These are phyloP conservation scores for Sebastes minor DNA, from an alignment of 2,797 vertebrate species.

Conservation along the genomic window DNA sequence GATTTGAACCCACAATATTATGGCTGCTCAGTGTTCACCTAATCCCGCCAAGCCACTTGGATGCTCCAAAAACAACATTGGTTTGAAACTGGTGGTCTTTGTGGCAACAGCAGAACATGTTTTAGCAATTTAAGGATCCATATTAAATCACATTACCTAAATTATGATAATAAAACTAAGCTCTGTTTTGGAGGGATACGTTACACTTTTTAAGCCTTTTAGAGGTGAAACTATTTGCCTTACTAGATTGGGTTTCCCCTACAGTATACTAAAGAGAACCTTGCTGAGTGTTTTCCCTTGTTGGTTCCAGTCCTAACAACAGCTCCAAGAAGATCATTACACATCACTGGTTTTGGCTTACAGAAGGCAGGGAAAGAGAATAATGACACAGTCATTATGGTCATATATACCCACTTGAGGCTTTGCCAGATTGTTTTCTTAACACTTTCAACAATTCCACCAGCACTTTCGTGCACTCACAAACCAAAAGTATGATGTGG, in stretches of 20 bases:
- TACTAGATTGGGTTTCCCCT: neutral
- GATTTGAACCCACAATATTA: conserved; percentile 1
- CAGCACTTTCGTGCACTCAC: conserved; percentile 28
- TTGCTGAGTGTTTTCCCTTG: neutral
- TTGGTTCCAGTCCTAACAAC: neutral
- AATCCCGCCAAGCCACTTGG: neutral
- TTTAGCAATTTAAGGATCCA: neutral
- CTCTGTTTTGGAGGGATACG: neutral
- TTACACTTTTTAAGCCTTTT: neutral
- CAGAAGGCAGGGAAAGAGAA: neutral
- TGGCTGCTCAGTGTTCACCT: neutral
- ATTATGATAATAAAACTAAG: conserved; percentile 2
- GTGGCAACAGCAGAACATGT: neutral
- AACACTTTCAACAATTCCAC: neutral
- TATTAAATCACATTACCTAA: neutral
- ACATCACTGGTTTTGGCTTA: conserved; percentile 1
- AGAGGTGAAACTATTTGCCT: neutral
- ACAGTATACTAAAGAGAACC: neutral
- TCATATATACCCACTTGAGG: neutral
- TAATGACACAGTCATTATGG: conserved; percentile 9
- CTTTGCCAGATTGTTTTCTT: conserved; percentile 29
- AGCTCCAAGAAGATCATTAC: neutral
- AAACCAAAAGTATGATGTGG: conserved; percentile 34
- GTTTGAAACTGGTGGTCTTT: neutral
- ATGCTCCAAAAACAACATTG: conserved; percentile 17